phyloP scores from a whole-genome alignment of 2,888 invertebrate species.

The Congeria kusceri region DNA sequence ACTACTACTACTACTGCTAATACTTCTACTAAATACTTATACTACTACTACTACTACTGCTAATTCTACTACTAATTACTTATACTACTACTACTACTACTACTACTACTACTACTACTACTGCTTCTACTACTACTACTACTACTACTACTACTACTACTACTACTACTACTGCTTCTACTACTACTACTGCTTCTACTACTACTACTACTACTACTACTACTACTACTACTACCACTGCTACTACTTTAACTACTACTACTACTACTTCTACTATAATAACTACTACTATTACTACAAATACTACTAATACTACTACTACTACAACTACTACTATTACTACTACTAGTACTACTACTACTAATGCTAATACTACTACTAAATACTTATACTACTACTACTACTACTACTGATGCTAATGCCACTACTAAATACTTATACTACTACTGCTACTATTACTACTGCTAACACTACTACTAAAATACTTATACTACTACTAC shows the following conservation, averaged over 20 bases:
- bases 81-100: slow-evolving; percentile 12
- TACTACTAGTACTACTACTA: no score
- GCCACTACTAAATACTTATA: slow-evolving; percentile 1
- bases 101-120: slow-evolving; percentile 25
- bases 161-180: slow-evolving; percentile 9
- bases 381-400: not conserved
- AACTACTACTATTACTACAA: no score
- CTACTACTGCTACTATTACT: slow-evolving; percentile 8
- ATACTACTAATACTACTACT: no score
- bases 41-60: slow-evolving; percentile 7
- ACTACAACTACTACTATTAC: no score
- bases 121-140: slow-evolving; percentile 22
- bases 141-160: slow-evolving; percentile 10
- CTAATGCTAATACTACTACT: no score
- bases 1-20: no score
- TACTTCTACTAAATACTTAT: no score
- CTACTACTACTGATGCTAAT: slow-evolving; percentile 5
- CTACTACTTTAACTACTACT: no score
- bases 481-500: no score
- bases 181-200: slow-evolving; percentile 24
- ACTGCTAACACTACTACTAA: not conserved
- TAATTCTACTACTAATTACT: no score
- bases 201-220: slow-evolving; percentile 21
- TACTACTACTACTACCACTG: not conserved
- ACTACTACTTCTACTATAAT: no score